These are phyloP conservation scores for Coelopa pilipes DNA, from an alignment of 2,888 invertebrate genomes.

Conservation along the genomic window DNA sequence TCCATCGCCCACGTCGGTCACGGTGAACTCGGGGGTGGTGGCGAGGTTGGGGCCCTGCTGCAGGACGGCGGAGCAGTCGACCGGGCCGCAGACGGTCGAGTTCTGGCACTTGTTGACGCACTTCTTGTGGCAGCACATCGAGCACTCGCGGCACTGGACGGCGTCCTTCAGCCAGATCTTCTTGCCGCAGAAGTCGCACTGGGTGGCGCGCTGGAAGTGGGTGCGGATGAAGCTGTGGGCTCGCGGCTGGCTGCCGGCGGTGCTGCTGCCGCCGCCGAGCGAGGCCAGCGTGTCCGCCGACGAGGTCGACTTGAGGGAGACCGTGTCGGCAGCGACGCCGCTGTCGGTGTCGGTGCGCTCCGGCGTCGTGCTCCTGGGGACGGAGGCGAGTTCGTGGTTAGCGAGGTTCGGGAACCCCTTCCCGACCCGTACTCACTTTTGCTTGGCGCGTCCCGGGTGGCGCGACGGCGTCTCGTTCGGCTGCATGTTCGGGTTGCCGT, in stretches of 20 bases:
- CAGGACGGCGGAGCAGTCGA: constrained; percentile 56
- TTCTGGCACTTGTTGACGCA: constrained; percentile 89
- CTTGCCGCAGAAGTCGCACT: constrained; percentile 93
- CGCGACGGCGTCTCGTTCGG: constrained; percentile 58
- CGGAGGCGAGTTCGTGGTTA: neutral
- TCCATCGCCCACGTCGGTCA: constrained; percentile 64
- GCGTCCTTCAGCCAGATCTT: constrained; percentile 99
- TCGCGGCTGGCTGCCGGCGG: constrained; percentile 50
- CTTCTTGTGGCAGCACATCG: constrained; percentile 95
- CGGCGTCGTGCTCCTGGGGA: constrained; percentile 27
- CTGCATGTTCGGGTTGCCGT: constrained; percentile 64
- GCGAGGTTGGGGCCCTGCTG: constrained; percentile 44
- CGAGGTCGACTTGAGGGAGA: constrained; percentile 37
- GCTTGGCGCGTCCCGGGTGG: constrained; percentile 40
- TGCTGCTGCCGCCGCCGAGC: constrained; percentile 36
- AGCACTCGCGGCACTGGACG: constrained; percentile 89
- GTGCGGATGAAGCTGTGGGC: constrained; percentile 85
- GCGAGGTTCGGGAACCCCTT: neutral
- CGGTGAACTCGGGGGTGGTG: constrained; percentile 67
- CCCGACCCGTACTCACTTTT: constrained; percentile 40
- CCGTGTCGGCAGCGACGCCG: constrained; percentile 48
- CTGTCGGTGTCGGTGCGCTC: constrained; percentile 50
- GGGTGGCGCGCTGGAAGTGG: constrained; percentile 88
- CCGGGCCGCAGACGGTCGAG: constrained; percentile 73
- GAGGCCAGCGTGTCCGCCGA: constrained; percentile 35